phyloP scores from a whole-genome alignment of 1,140 invertebrate species.

The Mesaphorura yosii region DNA sequence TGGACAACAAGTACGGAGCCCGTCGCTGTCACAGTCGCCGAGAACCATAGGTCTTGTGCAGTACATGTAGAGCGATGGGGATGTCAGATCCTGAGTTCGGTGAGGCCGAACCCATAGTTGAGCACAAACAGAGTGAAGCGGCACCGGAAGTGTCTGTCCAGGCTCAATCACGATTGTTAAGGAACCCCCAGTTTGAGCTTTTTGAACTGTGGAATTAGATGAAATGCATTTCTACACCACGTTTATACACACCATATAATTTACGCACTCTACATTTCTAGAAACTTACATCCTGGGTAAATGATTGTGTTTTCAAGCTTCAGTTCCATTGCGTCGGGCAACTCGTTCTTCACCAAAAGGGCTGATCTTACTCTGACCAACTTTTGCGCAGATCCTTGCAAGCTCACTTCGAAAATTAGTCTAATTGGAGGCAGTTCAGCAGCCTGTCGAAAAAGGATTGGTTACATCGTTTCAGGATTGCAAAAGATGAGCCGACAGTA shows the following conservation, averaged over 20 bases:
- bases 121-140: conserved; percentile 31
- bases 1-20: conserved; percentile 12
- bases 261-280: too few relatives aligned
- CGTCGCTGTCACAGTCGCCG: conserved; percentile 11
- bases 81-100: not conserved
- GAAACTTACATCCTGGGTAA: conserved; percentile 29
- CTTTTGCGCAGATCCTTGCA: conserved; percentile 87
- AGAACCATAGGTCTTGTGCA: conserved; percentile 18
- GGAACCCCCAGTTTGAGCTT: conserved; percentile 25
- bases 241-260: too few relatives aligned
- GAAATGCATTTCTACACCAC: not conserved
- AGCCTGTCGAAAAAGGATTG: conserved; percentile 7
- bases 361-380: conserved; percentile 90
- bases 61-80: conserved; percentile 12
- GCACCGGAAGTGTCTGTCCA: conserved; percentile 27
- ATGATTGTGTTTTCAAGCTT: conserved; percentile 40
- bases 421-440: conserved; percentile 46
- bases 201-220: conserved; percentile 28
- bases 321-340: conserved; percentile 55
- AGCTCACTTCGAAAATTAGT: conserved; percentile 72
- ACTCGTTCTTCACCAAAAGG: conserved; percentile 63
- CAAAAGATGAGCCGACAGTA: not conserved
- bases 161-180: conserved; percentile 15
- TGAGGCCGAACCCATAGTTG: conserved; percentile 30
- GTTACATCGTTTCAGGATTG: not conserved